Evolutionary conservation across 2,113 vertebrate species (phyloP).

Genomic region (Prunella himalayana): DNA sequence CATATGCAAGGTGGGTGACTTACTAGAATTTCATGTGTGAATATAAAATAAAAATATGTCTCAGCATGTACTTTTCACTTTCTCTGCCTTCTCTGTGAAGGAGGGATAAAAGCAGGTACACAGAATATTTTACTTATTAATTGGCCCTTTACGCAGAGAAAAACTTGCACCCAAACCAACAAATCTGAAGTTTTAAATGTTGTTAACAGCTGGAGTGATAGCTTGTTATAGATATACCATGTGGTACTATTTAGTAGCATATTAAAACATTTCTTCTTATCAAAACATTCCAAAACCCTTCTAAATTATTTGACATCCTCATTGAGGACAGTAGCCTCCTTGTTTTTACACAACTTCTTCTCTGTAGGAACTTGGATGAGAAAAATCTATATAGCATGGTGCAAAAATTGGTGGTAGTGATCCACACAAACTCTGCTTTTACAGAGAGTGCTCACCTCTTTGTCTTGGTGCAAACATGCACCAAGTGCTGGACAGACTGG

Average conservation of each 20-base stretch:
- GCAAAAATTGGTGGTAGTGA: neutral
- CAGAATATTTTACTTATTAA: neutral
- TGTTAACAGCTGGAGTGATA: neutral
- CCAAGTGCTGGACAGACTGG: neutral
- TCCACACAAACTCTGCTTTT: neutral
- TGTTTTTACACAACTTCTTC: neutral
- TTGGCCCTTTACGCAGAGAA: neutral
- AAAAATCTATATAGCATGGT: neutral
- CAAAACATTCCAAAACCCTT: neutral
- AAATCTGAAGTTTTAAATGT: neutral
- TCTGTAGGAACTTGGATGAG: neutral
- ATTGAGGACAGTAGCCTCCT: neutral
- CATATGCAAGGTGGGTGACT: neutral
- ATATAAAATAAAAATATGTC: neutral
- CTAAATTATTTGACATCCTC: neutral
- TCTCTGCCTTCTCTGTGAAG: neutral
- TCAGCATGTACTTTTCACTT: neutral
- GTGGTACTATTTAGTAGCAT: neutral
- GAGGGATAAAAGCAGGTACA: neutral
- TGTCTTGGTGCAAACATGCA: neutral
- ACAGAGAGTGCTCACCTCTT: rapidly evolving
- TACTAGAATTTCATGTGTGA: neutral
- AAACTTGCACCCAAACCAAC: neutral
- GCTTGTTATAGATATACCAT: neutral
- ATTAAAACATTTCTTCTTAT: neutral